Evolutionary conservation across 2,888 invertebrate species (phyloP), one percentile per base, ranked within the genome.

Genomic region (Lumbricus terrestris): DNA sequence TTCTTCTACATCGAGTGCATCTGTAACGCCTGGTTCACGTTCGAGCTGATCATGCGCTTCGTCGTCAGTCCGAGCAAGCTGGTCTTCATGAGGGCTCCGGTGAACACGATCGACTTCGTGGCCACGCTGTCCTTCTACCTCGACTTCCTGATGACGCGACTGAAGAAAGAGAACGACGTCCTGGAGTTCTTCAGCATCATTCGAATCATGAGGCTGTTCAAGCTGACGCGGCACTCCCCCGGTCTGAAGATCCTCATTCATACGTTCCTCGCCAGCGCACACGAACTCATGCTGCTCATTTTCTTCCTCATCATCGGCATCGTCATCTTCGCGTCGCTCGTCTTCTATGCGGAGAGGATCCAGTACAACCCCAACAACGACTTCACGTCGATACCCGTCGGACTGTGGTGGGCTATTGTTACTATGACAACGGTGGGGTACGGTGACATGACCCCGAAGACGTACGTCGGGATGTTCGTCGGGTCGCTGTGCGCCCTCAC

Each of bases 351-450:
- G 54, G 90, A 90, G 54, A 82, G 89, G 47, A 90, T 90, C 90
- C 90, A 90, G 54, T 89, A 89, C 89, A 90, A 90, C 83, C 90
- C 90, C 29, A 34, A 89, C 85, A 90, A 90, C 89, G 82, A 47
- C 90, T 90, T 90, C 89, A 90, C 89, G 40, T 90, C 90, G 54
- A 98, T 98, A 93, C 98, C 98, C 0, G 96, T 97, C 91, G 98
- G 98, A 16, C 96, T 99, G 88, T 98, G 98, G 98, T 98, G 98
- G 98, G 98, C 98, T 37, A 97, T 98, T 92, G 98, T 98, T 83
- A 98, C 98, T 92, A 98, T 99, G 99, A 95, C 95, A 97, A 98
- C 98, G 0, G 98, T 98, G 89, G 98, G 98, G 99, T 98, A 98
- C 94, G 94, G 94, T 13, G 93, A 93, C 91, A 93, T 92, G 91